Evolutionary conservation across 1,140 invertebrate species (phyloP).

Genomic region (Aphaenogaster floridana): DNA sequence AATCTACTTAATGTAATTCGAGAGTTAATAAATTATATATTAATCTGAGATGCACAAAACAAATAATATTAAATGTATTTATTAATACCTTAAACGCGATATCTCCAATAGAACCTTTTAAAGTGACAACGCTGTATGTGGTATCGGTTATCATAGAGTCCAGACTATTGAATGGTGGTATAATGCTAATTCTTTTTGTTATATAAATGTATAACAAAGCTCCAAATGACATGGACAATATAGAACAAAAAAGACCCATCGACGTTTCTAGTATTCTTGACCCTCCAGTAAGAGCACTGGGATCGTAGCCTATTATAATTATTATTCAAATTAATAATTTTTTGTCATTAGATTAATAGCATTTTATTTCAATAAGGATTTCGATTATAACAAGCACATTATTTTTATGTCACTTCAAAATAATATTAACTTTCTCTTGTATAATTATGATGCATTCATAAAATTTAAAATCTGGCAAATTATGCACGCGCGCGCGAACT

Average conservation of each 20-base stretch:
- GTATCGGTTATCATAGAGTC: background rate
- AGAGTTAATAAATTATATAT: conserved; percentile 10
- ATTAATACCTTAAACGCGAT: conserved; percentile 13
- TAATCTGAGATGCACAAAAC: background rate
- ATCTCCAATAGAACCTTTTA: conserved; percentile 14
- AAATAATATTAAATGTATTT: background rate
- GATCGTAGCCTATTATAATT: conserved; percentile 8
- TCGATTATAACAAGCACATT: background rate
- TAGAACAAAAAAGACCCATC: conserved; percentile 37
- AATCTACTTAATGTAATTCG: background rate
- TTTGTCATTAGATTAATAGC: background rate
- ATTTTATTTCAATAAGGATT: background rate
- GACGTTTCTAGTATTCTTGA: conserved; percentile 88
- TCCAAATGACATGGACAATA: conserved; percentile 53
- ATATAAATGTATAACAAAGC: conserved; percentile 63
- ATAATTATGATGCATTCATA: background rate
- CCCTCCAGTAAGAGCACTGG: conserved; percentile 88
- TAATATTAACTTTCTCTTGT: background rate
- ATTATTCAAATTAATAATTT: conserved; percentile 5
- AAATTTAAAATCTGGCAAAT: too few species aligned
- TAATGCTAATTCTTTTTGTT: background rate
- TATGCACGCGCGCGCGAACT: too few species aligned
- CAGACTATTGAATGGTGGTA: conserved; percentile 34
- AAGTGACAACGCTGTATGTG: conserved; percentile 50
- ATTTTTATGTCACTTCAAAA: background rate